Conservation (phyloP, 1,140 invertebrate genomes). For the Sarcophaga peregrina region DNA sequence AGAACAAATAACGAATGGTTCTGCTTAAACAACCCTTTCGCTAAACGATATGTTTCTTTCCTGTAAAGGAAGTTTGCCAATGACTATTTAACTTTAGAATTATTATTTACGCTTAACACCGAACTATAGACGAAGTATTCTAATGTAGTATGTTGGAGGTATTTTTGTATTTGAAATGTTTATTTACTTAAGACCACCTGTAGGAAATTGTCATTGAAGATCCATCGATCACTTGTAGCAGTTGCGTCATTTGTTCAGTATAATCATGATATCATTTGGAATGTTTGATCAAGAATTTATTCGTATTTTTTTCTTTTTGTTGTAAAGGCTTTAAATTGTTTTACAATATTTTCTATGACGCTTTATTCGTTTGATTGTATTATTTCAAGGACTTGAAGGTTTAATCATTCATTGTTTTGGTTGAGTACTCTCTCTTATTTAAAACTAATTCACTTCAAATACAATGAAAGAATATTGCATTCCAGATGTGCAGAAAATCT, state of each 20-base stretch:
- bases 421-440: constrained; percentile 18
- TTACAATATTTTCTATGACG: too few species aligned
- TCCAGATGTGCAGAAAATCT: constrained; percentile 29
- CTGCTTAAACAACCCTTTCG: background rate
- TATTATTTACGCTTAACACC: constrained; percentile 10
- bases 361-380: background rate
- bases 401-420: background rate
- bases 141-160: background rate
- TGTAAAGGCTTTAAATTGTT: too few species aligned
- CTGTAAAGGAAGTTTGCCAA: constrained; percentile 13
- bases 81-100: background rate
- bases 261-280: too few species aligned
- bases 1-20: constrained; percentile 18
- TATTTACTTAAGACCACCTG: constrained; percentile 2
- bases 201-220: background rate
- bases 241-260: background rate
- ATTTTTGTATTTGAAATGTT: background rate
- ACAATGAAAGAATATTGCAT: background rate
- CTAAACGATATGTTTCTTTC: background rate
- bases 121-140: background rate
- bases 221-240: background rate
- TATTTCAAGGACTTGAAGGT: too few species aligned
- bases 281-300: too few species aligned
- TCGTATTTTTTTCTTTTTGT: too few species aligned
- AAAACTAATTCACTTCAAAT: constrained; percentile 25